A percentile compares a stretch with the other conserved stretches of the same genome.
Conservation (phyloP, 2,888 invertebrate genomes). For the Emmelina monodactyla region DNA sequence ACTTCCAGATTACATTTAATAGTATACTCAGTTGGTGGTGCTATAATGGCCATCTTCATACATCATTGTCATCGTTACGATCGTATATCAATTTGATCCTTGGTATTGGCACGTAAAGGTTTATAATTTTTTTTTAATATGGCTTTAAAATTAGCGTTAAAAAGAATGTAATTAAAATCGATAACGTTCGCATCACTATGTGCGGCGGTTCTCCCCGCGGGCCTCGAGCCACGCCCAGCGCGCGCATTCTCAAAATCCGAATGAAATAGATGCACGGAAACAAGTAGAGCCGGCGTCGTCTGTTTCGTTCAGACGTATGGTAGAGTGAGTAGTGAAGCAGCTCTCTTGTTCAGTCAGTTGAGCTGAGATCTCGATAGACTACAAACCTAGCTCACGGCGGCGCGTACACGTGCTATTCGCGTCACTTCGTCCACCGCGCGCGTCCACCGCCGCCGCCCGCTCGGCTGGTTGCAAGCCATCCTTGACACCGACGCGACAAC, state of each 20-base stretch:
- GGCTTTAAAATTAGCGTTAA: too few species aligned
- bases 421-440: conserved; percentile 35
- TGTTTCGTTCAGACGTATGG: conserved; percentile 34
- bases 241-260: conserved; percentile 52
- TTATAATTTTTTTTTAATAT: too few species aligned
- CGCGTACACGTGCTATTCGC: conserved; percentile 40
- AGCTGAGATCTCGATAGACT: conserved; percentile 44
- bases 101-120: too few species aligned
- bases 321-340: conserved; percentile 24
- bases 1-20: too few species aligned
- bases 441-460: conserved; percentile 28
- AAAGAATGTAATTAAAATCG: too few species aligned
- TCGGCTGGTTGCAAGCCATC: conserved; percentile 10
- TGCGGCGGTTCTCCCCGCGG: conserved; percentile 40
- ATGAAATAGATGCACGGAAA: conserved; percentile 45
- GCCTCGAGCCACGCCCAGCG: conserved; percentile 55
- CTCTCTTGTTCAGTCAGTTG: conserved; percentile 31
- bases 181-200: conserved; percentile 33
- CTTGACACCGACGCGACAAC: conserved; percentile 15
- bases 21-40: too few species aligned
- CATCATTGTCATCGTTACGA: too few species aligned
- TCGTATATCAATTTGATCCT: too few species aligned
- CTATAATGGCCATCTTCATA: too few species aligned
- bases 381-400: conserved; percentile 41
- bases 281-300: conserved; percentile 34